A percentile compares a stretch with the other conserved stretches of the same genome.
Evolutionary conservation across 2,888 invertebrate genomes (phyloP).

Genomic region (Volucella inanis): DNA sequence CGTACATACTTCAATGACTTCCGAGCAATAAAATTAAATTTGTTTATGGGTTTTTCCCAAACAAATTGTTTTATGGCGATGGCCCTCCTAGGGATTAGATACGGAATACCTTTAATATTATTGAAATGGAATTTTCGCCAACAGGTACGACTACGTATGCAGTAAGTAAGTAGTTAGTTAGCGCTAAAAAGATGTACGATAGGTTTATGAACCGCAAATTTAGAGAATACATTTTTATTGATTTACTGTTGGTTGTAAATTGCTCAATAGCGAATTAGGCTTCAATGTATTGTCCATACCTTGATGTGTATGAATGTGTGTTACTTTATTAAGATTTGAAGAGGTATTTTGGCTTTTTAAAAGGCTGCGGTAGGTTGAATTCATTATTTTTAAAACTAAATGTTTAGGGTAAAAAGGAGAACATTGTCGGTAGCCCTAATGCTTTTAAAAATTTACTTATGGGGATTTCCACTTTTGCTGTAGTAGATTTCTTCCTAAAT

Average conservation of each 20-base stretch:
- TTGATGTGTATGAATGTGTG: too few relatives aligned
- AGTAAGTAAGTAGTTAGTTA: background rate
- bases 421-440: too few relatives aligned
- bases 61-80: conserved; percentile 55
- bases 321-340: too few relatives aligned
- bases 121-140: conserved; percentile 56
- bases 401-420: too few relatives aligned
- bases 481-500: too few relatives aligned
- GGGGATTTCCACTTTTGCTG: too few relatives aligned
- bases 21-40: conserved; percentile 68
- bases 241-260: conserved; percentile 51
- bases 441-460: too few relatives aligned
- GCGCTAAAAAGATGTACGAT: conserved; percentile 11
- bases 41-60: conserved; percentile 72
- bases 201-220: conserved; percentile 64
- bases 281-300: too few relatives aligned
- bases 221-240: conserved; percentile 62
- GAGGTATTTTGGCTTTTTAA: too few relatives aligned
- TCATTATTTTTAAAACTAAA: too few relatives aligned
- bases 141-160: conserved; percentile 38
- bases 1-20: conserved; percentile 62
- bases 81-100: conserved; percentile 46
- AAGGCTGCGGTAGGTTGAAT: too few relatives aligned
- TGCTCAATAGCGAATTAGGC: too few relatives aligned
- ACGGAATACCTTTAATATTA: conserved; percentile 41